Evolutionary conservation across 2,888 invertebrate genomes (phyloP).

Genomic region (Cactoblastis cactorum): DNA sequence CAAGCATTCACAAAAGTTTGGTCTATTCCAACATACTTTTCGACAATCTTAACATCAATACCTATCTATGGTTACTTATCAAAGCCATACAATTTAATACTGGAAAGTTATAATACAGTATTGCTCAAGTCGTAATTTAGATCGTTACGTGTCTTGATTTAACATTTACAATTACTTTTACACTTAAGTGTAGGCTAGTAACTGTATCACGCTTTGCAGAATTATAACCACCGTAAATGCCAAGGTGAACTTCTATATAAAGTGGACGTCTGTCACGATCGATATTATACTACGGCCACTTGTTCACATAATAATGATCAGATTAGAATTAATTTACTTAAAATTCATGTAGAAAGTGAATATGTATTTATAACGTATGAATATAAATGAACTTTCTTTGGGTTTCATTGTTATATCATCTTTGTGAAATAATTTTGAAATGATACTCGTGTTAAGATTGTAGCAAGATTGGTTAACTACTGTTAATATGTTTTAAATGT

Average conservation of each 20-base stretch:
- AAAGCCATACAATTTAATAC: background rate
- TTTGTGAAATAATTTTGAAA: constrained; percentile 28
- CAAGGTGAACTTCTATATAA: constrained; percentile 65
- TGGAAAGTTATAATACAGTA: constrained; percentile 8
- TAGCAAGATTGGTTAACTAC: constrained; percentile 26
- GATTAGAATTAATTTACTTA: constrained; percentile 17
- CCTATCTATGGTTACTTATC: background rate
- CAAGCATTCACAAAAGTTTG: constrained; percentile 30
- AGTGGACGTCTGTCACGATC: constrained; percentile 46
- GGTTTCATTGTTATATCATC: constrained; percentile 23
- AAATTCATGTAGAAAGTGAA: constrained; percentile 23
- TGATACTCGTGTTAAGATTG: constrained; percentile 25
- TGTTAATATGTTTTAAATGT: background rate
- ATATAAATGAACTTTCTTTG: constrained; percentile 18
- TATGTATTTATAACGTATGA: constrained; percentile 21
- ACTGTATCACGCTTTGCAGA: constrained; percentile 38
- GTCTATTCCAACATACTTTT: constrained; percentile 20
- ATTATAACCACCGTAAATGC: constrained; percentile 53
- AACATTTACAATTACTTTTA: constrained; percentile 11
- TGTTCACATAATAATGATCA: constrained; percentile 8
- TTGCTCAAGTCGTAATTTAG: constrained; percentile 7
- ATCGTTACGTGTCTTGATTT: constrained; percentile 9
- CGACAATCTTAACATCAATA: constrained; percentile 3
- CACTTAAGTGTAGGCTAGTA: constrained; percentile 27
- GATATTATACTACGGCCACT: constrained; percentile 26